Evolutionary conservation across 2,888 invertebrate species (phyloP).

Genomic region (Drosophila infuscata): DNA sequence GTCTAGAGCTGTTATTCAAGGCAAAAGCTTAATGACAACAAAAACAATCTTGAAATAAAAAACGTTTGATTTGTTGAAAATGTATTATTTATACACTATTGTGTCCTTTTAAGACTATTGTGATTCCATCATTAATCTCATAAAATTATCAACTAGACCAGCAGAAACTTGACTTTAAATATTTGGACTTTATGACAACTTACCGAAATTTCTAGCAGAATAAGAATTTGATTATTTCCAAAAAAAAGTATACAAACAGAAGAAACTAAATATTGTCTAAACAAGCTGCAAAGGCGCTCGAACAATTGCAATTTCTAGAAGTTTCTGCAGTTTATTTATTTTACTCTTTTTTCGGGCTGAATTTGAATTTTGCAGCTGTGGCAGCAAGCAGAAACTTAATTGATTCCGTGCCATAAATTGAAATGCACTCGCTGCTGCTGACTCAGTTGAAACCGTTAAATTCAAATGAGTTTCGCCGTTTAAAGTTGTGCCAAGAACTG

Average conservation of each 20-base stretch:
- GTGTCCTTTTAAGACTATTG: no score
- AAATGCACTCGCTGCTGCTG: conserved; percentile 63
- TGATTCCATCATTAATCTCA: no score
- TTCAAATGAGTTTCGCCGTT: conserved; percentile 46
- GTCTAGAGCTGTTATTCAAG: neutral
- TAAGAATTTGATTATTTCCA: neutral
- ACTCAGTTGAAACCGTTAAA: conserved; percentile 41
- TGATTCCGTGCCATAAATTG: conserved; percentile 75
- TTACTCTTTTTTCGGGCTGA: neutral
- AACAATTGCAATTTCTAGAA: neutral
- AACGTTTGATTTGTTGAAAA: neutral
- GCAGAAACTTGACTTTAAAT: neutral
- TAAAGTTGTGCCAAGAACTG: conserved; percentile 8
- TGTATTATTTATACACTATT: no score
- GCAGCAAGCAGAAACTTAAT: conserved; percentile 47
- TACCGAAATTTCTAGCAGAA: neutral
- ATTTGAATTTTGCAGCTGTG: conserved; percentile 58
- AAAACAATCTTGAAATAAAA: neutral
- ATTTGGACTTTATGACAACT: neutral
- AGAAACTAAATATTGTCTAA: neutral
- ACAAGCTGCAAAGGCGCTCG: neutral
- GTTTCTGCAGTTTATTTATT: conserved; percentile 1
- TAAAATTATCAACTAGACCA: neutral
- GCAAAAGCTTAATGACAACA: neutral
- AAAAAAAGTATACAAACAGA: neutral